phyloP scores from a whole-genome alignment of 1,140 invertebrate species.

The Drosophila tristis region DNA sequence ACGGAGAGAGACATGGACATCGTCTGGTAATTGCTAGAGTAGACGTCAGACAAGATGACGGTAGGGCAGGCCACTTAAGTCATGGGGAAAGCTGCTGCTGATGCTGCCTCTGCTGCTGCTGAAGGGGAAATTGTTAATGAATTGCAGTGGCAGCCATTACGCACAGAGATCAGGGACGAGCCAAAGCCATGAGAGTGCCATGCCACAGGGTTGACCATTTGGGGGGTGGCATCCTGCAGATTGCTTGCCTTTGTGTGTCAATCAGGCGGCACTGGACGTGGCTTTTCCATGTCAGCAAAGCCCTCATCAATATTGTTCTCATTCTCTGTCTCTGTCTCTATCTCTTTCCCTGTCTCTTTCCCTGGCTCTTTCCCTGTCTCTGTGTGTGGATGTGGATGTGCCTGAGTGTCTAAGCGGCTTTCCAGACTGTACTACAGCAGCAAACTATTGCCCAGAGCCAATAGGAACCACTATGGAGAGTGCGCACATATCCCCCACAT shows the following conservation, averaged over 20 bases:
- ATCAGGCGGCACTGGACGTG: constrained; percentile 59
- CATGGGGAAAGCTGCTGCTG: constrained; percentile 1
- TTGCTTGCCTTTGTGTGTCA: constrained; percentile 70
- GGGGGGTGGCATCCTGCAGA: constrained; percentile 26
- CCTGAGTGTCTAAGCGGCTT: constrained; percentile 11
- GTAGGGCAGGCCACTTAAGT: constrained; percentile 32
- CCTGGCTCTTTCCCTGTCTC: background rate
- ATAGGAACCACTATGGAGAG: no score
- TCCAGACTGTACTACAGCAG: constrained; percentile 11
- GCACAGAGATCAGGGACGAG: constrained; percentile 14
- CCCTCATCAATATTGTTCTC: constrained; percentile 43
- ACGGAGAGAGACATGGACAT: background rate
- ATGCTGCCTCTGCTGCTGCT: background rate
- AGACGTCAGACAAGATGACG: constrained; percentile 1
- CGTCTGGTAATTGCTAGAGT: constrained; percentile 26
- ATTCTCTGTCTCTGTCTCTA: no score
- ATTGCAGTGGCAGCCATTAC: constrained; percentile 61
- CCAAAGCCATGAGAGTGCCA: background rate
- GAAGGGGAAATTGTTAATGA: constrained; percentile 59
- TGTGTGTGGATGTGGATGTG: no score
- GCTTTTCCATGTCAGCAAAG: constrained; percentile 63
- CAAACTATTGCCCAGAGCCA: background rate
- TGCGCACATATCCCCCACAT: no score
- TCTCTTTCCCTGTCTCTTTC: background rate
- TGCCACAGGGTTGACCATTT: no score